phyloP scores from a whole-genome alignment of 2,888 invertebrate species.

The Metallyticus violacea region DNA sequence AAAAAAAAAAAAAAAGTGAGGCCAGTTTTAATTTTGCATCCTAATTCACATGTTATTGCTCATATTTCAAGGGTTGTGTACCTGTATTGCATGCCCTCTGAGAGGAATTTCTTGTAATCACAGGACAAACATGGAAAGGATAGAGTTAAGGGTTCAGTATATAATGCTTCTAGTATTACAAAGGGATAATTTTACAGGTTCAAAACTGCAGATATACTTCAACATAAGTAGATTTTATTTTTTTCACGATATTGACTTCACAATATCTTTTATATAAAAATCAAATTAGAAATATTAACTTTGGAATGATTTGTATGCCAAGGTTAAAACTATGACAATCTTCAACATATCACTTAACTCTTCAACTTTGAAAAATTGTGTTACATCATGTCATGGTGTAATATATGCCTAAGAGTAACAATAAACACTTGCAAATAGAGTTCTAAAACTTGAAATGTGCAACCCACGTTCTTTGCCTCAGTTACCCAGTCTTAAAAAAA shows the following conservation, averaged over 20 bases:
- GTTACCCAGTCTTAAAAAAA: neutral
- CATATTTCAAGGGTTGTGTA: no score
- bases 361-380: neutral
- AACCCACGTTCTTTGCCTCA: neutral
- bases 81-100: no score
- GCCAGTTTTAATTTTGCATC: no score
- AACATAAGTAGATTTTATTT: slow-evolving; percentile 16
- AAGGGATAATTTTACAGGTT: neutral
- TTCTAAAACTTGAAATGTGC: neutral
- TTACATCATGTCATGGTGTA: neutral
- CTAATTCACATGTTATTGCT: no score
- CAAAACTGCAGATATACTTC: neutral
- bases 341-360: neutral
- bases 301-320: slow-evolving; percentile 12
- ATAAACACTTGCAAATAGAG: neutral
- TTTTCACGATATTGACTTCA: slow-evolving; percentile 22
- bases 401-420: neutral
- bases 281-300: slow-evolving; percentile 17
- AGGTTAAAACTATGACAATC: neutral
- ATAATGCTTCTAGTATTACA: neutral
- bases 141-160: neutral
- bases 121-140: no score
- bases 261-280: slow-evolving; percentile 16
- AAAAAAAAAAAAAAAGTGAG: no score
- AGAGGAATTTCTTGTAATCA: no score